phyloP scores from a whole-genome alignment of 2,113 vertebrate genomes.

The Butorides virescens region DNA sequence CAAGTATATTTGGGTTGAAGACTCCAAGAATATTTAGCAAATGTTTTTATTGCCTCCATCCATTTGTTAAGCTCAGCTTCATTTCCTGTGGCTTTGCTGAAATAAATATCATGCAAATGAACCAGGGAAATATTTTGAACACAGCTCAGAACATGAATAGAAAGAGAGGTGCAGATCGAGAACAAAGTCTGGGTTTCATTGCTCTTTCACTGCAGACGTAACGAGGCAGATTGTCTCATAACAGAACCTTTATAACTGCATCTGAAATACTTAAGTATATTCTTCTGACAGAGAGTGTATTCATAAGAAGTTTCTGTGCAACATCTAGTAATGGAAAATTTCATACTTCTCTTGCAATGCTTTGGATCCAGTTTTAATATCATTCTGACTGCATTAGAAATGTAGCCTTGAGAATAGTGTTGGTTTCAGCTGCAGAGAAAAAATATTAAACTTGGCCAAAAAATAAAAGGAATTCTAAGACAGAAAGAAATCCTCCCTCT shows the following conservation, averaged over 20 bases:
- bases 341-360: neutral
- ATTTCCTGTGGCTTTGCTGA: conserved; percentile 40
- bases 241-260: neutral
- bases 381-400: neutral
- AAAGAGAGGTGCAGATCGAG: neutral
- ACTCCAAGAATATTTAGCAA: neutral
- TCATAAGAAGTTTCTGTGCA: neutral
- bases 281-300: neutral
- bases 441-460: neutral
- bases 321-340: neutral
- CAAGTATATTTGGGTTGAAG: conserved; percentile 1
- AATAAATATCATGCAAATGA: conserved; percentile 26
- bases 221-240: neutral
- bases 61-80: conserved; percentile 8
- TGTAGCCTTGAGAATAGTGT: neutral
- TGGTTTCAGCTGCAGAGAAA: neutral
- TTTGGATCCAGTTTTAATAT: neutral
- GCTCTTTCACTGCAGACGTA: neutral
- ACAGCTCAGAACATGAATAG: neutral
- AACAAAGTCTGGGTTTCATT: neutral
- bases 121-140: neutral
- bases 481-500: neutral
- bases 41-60: conserved; percentile 24
- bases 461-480: neutral
- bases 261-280: neutral